Evolutionary conservation across 1,140 invertebrate species (phyloP), one percentile per base, ranked within the genome.

Genomic region (Drosophila lowei): DNA sequence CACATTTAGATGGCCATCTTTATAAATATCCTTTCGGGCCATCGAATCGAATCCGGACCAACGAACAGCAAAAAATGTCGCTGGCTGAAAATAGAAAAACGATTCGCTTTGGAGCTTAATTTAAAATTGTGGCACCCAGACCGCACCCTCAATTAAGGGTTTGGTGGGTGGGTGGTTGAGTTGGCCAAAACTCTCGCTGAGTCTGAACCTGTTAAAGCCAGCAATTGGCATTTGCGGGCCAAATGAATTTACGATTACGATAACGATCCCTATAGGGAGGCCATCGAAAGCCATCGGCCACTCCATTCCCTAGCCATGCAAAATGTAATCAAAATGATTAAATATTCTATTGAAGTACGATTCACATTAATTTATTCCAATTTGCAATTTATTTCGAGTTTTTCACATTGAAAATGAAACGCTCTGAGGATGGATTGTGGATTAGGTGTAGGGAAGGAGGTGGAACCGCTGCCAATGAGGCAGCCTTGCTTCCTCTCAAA

Each of bases 201-300:
- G 23, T 23, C 4, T 23, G 23, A 23, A 25, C 23, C 23, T 5
- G 18, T 73, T 73, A 58, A 73, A 73, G 60, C 71, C 71, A 73
- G 73, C 60, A 73, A 73, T 73, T 73, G 70, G 59, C 70, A 73
- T 73, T 73, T 56, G 42, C 41, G 53, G 53, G 43, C 34, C 70
- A 73, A 73, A 73, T 73, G 71, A 73, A 73, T 65, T 73, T 73
- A 73, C 71, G 71, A 70, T 68, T 68, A 47, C 16, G 71, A 70
- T 68, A 68, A 47, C 16, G 23, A 25, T 25, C 23, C 23, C 23
- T 25, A 25, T 4, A 25, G 23, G 23, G 23, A 6, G 4, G 23
- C 23, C 23, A 25, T 6, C 0, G 23, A 25, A 25, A 6, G 23
- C 3, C 23, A 25, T 25, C 5, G 5, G 5, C 3, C 4, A 5